Conservation (phyloP, 1,140 invertebrate genomes). For the Ceratina calcarata region DNA sequence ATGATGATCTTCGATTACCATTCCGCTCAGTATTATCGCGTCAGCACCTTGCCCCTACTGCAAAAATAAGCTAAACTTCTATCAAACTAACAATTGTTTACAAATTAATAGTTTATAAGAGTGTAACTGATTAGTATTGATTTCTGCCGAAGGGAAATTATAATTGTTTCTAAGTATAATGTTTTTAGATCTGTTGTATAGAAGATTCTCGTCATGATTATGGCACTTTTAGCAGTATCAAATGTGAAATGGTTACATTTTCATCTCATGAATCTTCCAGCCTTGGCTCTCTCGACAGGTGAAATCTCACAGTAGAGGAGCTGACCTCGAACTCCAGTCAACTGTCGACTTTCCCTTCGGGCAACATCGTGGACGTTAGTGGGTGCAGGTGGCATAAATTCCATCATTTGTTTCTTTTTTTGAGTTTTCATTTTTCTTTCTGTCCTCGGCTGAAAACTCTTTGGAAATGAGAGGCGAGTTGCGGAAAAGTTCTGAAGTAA, state of each 20-base stretch:
- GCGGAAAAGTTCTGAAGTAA: not conserved
- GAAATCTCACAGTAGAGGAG: not conserved
- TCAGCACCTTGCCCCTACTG: constrained; percentile 8
- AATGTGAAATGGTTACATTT: too few relatives aligned
- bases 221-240: too few relatives aligned
- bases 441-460: not conserved
- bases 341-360: not conserved
- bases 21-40: constrained; percentile 5
- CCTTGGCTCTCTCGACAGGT: not conserved
- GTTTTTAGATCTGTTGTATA: too few relatives aligned
- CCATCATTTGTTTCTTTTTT: not conserved
- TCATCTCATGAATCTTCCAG: constrained; percentile 21
- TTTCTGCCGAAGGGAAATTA: too few relatives aligned
- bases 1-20: constrained; percentile 31
- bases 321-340: not conserved
- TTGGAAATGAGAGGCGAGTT: not conserved
- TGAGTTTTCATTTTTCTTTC: not conserved
- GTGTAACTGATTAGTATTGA: too few relatives aligned
- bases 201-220: too few relatives aligned
- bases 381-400: constrained; percentile 15
- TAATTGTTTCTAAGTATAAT: too few relatives aligned
- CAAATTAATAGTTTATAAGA: too few relatives aligned
- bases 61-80: too few relatives aligned
- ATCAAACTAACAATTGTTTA: too few relatives aligned
- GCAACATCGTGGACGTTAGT: not conserved